Conservation (phyloP, 2,113 vertebrate genomes). For the Alaudala cheleensis region DNA sequence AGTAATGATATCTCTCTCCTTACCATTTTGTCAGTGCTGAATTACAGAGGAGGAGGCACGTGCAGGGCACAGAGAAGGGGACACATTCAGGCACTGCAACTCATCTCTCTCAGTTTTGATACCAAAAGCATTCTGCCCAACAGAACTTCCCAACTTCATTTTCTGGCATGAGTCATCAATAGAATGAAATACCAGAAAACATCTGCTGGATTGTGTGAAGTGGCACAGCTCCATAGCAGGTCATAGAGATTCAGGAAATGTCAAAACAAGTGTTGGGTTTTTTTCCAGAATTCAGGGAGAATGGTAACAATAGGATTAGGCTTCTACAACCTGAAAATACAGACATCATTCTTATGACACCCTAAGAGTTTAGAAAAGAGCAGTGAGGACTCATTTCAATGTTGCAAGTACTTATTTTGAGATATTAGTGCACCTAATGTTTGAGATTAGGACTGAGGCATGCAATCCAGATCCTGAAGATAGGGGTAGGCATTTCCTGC, state of each 20-base stretch:
- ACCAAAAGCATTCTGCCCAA: background rate
- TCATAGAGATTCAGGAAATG: background rate
- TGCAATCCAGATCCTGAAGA: background rate
- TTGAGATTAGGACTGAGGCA: background rate
- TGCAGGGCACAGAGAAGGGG: background rate
- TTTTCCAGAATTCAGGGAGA: background rate
- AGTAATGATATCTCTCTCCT: background rate
- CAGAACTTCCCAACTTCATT: background rate
- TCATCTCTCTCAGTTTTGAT: background rate
- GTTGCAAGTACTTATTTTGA: background rate
- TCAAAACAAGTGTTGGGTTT: background rate
- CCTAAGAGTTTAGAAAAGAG: background rate
- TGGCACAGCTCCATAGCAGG: background rate
- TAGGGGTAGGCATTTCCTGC: background rate
- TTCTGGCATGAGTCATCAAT: background rate
- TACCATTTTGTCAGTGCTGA: background rate
- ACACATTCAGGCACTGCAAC: background rate
- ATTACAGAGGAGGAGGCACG: background rate
- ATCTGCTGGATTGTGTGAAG: background rate
- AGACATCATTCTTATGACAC: background rate
- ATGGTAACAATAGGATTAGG: background rate
- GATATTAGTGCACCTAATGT: background rate
- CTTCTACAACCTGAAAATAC: background rate
- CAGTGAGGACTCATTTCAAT: background rate
- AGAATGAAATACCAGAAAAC: background rate